Evolutionary conservation across 2,888 invertebrate species (phyloP), one percentile per base, ranked within the genome.

Genomic region (Camponotus fellah): DNA sequence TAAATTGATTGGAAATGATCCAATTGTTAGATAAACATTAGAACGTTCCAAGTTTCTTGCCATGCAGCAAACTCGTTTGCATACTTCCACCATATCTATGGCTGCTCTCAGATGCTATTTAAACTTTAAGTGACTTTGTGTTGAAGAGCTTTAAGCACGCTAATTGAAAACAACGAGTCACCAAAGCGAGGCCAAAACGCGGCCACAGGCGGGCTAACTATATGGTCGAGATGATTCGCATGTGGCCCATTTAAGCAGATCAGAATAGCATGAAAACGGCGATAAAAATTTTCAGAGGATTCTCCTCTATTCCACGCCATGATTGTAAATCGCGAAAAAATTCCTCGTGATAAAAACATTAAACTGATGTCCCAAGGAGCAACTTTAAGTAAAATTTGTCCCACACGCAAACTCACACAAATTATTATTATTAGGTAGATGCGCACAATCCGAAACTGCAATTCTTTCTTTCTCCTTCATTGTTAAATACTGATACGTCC

Each of bases 131-230:
- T 80, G 60, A 72, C 79, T 72, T 72, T 71, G 46, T 72, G 60
- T 60, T 62, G 79, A 62, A 72, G 79, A 37, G 72, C 72, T 43
- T 72, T 79, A 79, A 80, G 56, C 77, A 69, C 43, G 77, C 69
- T 69, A 77, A 72, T 80, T 72, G 79, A 80, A 80, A 80, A 80
- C 72, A 80, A 80, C 79, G 72, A 80, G 60, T 37, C 60, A 72
- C 72, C 72, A 62, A 72, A 80, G 46, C 72, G 37, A 72, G 46
- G 46, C 72, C 72, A 62, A 72, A 80, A 37, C 72, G 37, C 79
- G 46, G 46, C 72, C 60, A 56, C 69, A 77, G 68, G 32, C 77
- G 77, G 26, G 72, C 26, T 46, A 72, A 80, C 79, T 71, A 53
- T 71, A 53, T 72, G 72, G 72, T 21, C 37, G 72, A 26, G 46